phyloP scores from a whole-genome alignment of 2,113 vertebrate genomes.

The Lophius piscatorius region DNA sequence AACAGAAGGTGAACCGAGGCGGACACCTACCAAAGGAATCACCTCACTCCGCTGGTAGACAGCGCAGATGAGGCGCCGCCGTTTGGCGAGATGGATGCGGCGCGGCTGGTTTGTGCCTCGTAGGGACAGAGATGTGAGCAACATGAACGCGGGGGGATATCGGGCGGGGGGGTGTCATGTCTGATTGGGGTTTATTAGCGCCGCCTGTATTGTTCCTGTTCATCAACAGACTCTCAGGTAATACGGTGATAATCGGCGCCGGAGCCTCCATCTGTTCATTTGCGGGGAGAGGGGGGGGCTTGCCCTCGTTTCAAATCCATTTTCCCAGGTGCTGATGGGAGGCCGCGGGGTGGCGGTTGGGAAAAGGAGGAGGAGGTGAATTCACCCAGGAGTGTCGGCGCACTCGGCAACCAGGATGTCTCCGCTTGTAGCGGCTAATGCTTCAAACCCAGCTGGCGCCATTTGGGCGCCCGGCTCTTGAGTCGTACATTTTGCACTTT shows the following conservation, averaged over 20 bases:
- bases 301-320: conserved; percentile 75
- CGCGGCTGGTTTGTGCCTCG: conserved; percentile 32
- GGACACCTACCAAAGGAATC: too few relatives aligned
- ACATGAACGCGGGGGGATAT: too few relatives aligned
- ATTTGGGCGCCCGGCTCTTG: conserved; percentile 37
- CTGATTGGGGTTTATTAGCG: conserved; percentile 80
- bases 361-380: conserved; percentile 31
- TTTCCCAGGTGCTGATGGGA: conserved; percentile 77
- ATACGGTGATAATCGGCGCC: conserved; percentile 77
- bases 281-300: conserved; percentile 12
- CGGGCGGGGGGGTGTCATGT: conserved; percentile 76
- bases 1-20: too few relatives aligned
- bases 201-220: conserved; percentile 78
- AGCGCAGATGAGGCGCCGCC: conserved; percentile 36
- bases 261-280: conserved; percentile 80
- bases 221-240: conserved; percentile 82
- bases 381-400: conserved; percentile 63
- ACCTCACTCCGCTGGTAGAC: too few relatives aligned
- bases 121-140: conserved; percentile 53
- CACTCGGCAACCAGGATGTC: conserved; percentile 64
- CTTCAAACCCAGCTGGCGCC: conserved; percentile 75
- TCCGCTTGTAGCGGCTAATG: conserved; percentile 70
- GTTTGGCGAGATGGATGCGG: conserved; percentile 37
- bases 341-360: conserved; percentile 52
- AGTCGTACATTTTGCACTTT: conserved; percentile 71